Evolutionary conservation across 2,797 vertebrate species (phyloP), one percentile per base, ranked within the genome.

Genomic region (Pogonophryne albipinna): DNA sequence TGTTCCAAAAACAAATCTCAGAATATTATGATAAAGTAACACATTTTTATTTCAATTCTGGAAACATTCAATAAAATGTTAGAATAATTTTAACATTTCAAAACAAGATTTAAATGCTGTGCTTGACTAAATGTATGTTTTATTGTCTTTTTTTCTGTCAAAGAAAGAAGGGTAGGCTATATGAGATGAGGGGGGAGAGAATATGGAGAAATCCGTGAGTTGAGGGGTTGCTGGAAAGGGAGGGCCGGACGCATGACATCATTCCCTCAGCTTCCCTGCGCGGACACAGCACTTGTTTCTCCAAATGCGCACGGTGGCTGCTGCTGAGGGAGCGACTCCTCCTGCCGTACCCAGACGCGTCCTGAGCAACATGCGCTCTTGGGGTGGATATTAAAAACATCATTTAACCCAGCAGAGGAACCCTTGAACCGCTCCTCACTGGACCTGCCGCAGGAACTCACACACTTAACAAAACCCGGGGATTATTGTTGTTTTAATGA

Each of bases 211-310:
- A 88, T 71, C 77, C 34, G 82, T 74, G 85, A 88, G 82, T 83
- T 80, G 73, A 85, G 84, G 85, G 86, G 63, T 84, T 90, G 85
- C 80, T 84, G 83, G 74, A 87, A 87, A 92, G 92, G 88, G 92
- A 91, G 92, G 90, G 89, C 84, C 86, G 91, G 89, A 91, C 88
- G 93, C 87, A 95, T 96, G 95, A 96, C 95, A 95, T 95, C 95
- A 96, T 93, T 89, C 90, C 82, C 85, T 88, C 91, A 90, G 90
- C 89, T 79, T 92, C 90, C 69, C 82, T 82, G 90, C 89, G 87
- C 91, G 90, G 90, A 92, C 92, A 87, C n/a, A 86, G 90, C 93
- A 93, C 87, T 83, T 92, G 84, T 89, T 92, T 88, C 91, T 94
- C 92, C 89, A 88, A 92, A 91, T 91, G 91, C 89, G 93, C 92